Base-by-base conservation (phyloP, 2,888 invertebrate species). In the Isotomurus palustris region DNA sequence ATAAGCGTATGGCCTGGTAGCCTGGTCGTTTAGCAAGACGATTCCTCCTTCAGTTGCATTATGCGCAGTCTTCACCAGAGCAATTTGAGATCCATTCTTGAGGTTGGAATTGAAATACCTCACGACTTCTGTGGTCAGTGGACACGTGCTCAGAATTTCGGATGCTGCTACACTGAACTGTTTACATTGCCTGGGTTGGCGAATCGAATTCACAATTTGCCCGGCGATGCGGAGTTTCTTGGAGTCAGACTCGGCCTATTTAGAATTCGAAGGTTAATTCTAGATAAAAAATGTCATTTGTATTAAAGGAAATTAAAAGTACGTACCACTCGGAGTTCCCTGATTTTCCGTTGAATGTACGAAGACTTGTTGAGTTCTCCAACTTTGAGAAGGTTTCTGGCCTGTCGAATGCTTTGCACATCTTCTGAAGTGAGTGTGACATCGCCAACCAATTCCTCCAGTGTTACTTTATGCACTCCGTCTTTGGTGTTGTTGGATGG, bases 361-460 rank as follows among this genome's bases (percentile, higher is more conserved):
- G 47, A 54, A 21, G 40, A 32, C 8, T 35, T 32, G 8, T 49
- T 49, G 10, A 14, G 32, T 45, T 50, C 49, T 1, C 43, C 17
- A 17, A 35, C 22, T 19, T 48, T 12, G 14, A 52, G n/a, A n/a
- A 45, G 52, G 25, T 52, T 41, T 6, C 38, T 4, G 19, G 40
- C 12, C n/a, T 29, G 35, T 38, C 53, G 21, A 19, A 53, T 12
- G 35, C 45, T 51, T 2, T 32, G 47, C 1, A 58, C 40, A 35
- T 57, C 62, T 8, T 19, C 53, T 2, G 58, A 44, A 27, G 25
- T 51, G 6, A 59, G 25, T 38, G 43, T 51, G 4, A 57, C 45
- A 29, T 63, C 62, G 28, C 57, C 63, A 5, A 63, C 56, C 21
- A 62, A 45, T 17, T 63, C 63, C 29, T 63, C 60, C 25, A 63